phyloP scores from a whole-genome alignment of 1,140 invertebrate species.

The Scylla paramamosain region DNA sequence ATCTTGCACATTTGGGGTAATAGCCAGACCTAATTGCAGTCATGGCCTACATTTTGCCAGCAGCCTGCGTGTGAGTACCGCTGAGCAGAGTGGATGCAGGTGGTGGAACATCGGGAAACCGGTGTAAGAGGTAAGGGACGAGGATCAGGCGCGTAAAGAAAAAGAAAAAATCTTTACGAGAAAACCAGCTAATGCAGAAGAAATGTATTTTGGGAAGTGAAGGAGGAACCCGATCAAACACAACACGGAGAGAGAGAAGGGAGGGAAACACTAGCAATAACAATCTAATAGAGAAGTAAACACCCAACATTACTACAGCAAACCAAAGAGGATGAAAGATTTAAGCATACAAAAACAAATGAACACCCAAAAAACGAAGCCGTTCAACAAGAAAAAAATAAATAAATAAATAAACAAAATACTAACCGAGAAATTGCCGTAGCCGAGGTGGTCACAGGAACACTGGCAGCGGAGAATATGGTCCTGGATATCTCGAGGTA shows the following conservation, averaged over 20 bases:
- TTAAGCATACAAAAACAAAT: not conserved
- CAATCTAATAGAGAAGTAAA: not conserved
- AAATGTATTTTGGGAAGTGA: not conserved
- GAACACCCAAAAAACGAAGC: not conserved
- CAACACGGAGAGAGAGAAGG: not conserved
- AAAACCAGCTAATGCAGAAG: not conserved
- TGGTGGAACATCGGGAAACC: not conserved
- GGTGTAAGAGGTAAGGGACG: not conserved
- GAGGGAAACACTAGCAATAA: not conserved
- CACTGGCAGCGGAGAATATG: constrained; percentile 77
- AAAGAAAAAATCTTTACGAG: too few relatives aligned
- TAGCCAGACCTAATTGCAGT: too few relatives aligned
- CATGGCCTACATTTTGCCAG: too few relatives aligned
- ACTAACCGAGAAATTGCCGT: constrained; percentile 77
- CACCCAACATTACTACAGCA: not conserved
- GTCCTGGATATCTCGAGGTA: constrained; percentile 76
- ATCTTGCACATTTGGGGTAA: too few relatives aligned
- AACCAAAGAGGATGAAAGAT: not conserved
- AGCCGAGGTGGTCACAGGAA: constrained; percentile 77
- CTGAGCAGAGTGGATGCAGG: not conserved
- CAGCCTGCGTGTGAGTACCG: too few relatives aligned
- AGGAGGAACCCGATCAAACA: not conserved
- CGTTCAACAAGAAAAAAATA: not conserved
- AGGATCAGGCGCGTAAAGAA: not conserved
- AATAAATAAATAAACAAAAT: not conserved